These are phyloP conservation scores for Aphrophora alni DNA, from an alignment of 2,888 invertebrate genomes.

Conservation along the genomic window DNA sequence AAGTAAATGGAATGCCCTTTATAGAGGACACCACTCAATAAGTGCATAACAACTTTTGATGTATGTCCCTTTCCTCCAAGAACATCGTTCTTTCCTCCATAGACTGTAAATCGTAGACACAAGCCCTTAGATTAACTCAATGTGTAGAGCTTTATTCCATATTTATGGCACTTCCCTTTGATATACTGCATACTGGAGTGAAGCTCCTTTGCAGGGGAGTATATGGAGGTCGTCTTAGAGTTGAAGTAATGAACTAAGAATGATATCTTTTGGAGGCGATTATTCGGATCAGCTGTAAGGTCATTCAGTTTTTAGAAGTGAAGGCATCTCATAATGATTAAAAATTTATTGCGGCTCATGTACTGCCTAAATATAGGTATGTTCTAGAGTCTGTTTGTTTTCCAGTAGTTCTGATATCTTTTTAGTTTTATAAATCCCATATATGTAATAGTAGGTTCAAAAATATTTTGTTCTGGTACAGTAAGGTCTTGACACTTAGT, in stretches of 20 bases:
- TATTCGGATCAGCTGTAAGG: background rate
- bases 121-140: background rate
- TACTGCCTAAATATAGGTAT: conserved; percentile 52
- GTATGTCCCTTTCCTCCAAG: background rate
- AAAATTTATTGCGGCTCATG: conserved; percentile 49
- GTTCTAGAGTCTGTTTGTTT: conserved; percentile 55
- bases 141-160: background rate
- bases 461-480: conserved; percentile 29
- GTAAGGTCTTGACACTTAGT: conserved; percentile 35
- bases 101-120: background rate
- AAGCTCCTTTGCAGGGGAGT: background rate
- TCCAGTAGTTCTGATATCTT: conserved; percentile 55
- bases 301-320: background rate
- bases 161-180: background rate
- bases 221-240: background rate
- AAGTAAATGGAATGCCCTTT: conserved; percentile 10
- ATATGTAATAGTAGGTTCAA: conserved; percentile 56
- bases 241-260: background rate
- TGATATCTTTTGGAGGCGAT: background rate
- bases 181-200: background rate
- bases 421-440: no score
- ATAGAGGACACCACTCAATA: background rate
- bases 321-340: no score
- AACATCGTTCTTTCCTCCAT: background rate
- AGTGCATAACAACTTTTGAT: background rate